Evolutionary conservation across 1,140 invertebrate genomes (phyloP).

Genomic region (Pemphigus obesinymphae): DNA sequence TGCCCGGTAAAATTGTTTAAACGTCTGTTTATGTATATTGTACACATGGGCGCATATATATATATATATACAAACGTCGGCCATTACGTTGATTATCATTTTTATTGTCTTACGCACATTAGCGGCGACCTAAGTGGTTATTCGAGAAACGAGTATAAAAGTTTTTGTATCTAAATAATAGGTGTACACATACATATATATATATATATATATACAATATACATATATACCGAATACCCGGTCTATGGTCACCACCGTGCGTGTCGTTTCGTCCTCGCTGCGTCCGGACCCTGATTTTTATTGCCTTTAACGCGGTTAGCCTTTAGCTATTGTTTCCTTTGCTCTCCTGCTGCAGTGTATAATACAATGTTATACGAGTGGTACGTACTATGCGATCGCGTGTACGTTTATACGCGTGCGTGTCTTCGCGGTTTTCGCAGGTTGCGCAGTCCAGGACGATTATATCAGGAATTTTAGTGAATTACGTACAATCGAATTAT

Average conservation of each 20-base stretch:
- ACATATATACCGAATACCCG: not conserved
- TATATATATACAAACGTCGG: not conserved
- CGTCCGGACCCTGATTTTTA: too few species aligned
- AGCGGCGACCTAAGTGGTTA: not conserved
- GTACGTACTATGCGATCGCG: too few species aligned
- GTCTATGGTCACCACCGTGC: not conserved
- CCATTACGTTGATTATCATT: not conserved
- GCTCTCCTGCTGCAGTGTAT: too few species aligned
- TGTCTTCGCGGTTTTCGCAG: too few species aligned
- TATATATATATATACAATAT: not conserved
- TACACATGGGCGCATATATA: not conserved
- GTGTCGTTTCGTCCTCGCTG: not conserved
- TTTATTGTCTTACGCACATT: conserved; percentile 10
- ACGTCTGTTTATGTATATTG: not conserved
- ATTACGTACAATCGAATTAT: too few species aligned
- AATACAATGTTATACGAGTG: too few species aligned
- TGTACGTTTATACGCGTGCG: too few species aligned
- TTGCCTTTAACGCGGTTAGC: too few species aligned
- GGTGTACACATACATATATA: not conserved
- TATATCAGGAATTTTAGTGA: too few species aligned
- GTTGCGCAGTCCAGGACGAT: too few species aligned
- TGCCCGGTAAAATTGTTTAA: not conserved
- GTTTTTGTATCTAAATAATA: not conserved
- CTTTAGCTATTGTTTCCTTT: too few species aligned
- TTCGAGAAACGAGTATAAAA: not conserved